Base-by-base conservation (phyloP, 2,113 vertebrate species). In the Nematolebias whitei region DNA sequence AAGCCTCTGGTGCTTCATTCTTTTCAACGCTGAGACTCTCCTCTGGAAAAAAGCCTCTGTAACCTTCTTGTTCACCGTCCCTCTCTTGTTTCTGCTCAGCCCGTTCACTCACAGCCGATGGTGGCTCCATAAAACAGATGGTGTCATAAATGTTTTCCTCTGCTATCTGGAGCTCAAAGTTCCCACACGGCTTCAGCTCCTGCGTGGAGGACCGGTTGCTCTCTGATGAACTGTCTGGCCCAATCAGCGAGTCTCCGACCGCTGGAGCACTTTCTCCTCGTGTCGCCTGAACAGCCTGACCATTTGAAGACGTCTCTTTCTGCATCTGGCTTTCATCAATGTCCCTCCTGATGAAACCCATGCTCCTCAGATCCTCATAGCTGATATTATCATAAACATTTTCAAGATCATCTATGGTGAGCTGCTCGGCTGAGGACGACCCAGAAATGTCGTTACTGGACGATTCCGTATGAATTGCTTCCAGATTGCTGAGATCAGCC, bases 381-480 rank as follows among this genome's bases (percentile, higher is more conserved):
- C 95, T 98, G 74, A 99, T 97, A 70, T 99, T 99, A 73, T 99
- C 97, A 72, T 99, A 99, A 51, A 99, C 95, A 12, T 98, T 96
- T 71, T 98, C 95, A 44, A 97, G 92, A n/a, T 97, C 95, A 22
- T 98, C 96, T 0, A 95, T 68, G 0, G 94, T 96, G 70, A 99
- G 66, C 85, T 98, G 95, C 59, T 96, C 89, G 0, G 94, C 93
- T 7, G 94, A 96, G 3, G 95, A 95, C 18, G 92, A 93, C 12
- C 51, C 91, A 16, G 94, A 92, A 2, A 89, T 82, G 26, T 92
- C 80, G 7, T 92, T 93, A 80, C 92, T 91, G 32, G 93, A 93
- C 0, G 90, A 92, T 52, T 93, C 93, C 0, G 89, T 89, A 74
- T 91, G 87, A 56, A 85, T 86, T 61, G 87, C 86, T 19, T 91